Base-by-base conservation (phyloP, 2,888 invertebrate species). In the Drosophila nr. perissopoda region DNA sequence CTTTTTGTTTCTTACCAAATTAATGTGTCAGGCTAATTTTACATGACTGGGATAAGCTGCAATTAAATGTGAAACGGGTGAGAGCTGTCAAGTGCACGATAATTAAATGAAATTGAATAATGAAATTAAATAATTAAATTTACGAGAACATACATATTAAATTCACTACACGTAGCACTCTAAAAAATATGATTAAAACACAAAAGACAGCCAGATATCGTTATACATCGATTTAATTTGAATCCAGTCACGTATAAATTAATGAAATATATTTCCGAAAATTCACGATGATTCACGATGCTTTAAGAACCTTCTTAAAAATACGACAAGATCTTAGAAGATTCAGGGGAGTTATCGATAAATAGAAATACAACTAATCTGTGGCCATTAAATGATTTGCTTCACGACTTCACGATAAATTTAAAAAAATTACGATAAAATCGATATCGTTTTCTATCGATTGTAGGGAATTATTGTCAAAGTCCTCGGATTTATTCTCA, bases 21-120 rank as follows among this genome's bases (percentile, higher is more conserved):
- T 33, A 54, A 48, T 16, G 53, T 51, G 53, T 33, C 13, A 3
- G n/a, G 36, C 25, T 2, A 27, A 21, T 34, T 49, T 25, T 57
- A 57, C 51, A 27, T 42, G 13, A 4, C 21, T 49, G 48, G 40
- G 42, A 34, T 27, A 16, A 48, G 27, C 36, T 7, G 34, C 25
- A 51, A 56, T 49, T 68, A 51, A 34, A 51, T 65, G 45, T 54
- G 31, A 49, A 56, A 8, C 36, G n/a, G 25, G 42, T 58, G 31
- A 45, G 3, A n/a, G 33, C 11, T 16, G 2, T 10, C 8, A 21
- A 18, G 5, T 13, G 42, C 6, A 38, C 1, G 53, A 31, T n/a
- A 25, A 21, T 6, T 29, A n/a, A 7, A 48, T 53, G 33, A 13
- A 13, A 42, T 42, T 21, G 4, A 31, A 8, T 31, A 31, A 31